phyloP scores from a whole-genome alignment of 2,888 invertebrate genomes.

The Bugula neritina region DNA sequence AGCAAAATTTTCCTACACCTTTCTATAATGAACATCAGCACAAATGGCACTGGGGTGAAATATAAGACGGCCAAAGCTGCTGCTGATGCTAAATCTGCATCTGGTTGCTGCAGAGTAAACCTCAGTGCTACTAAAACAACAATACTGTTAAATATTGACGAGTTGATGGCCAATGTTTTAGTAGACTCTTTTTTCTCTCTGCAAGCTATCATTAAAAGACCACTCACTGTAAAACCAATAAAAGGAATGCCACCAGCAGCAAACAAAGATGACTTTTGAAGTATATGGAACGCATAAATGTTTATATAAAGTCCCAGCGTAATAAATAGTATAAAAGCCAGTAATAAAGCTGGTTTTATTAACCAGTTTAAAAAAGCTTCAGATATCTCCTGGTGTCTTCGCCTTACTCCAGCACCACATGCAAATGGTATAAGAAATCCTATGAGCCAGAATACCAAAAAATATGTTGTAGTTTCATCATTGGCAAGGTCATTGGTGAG shows the following conservation, averaged over 20 bases:
- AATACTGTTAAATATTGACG: slow-evolving; percentile 46
- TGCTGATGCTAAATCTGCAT: slow-evolving; percentile 44
- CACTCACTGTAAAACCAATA: slow-evolving; percentile 40
- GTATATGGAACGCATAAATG: slow-evolving; percentile 47
- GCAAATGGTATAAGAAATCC: slow-evolving; percentile 43
- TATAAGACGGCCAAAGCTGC: slow-evolving; percentile 50
- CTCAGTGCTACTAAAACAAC: slow-evolving; percentile 45
- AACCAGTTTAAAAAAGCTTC: slow-evolving; percentile 49
- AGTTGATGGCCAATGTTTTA: slow-evolving; percentile 46
- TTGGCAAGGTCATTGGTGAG: background rate
- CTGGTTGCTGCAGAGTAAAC: slow-evolving; percentile 45
- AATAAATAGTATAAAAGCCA: slow-evolving; percentile 47
- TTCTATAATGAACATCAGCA: slow-evolving; percentile 38
- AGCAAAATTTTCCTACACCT: slow-evolving; percentile 34
- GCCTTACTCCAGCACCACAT: slow-evolving; percentile 42
- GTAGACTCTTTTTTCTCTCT: slow-evolving; percentile 39
- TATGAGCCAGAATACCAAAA: slow-evolving; percentile 39
- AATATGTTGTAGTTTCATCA: background rate
- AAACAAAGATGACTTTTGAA: slow-evolving; percentile 38
- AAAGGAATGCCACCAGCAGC: slow-evolving; percentile 41
- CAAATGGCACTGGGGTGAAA: slow-evolving; percentile 44
- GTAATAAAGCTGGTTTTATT: slow-evolving; percentile 48
- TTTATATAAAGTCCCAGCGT: slow-evolving; percentile 53
- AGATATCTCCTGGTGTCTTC: slow-evolving; percentile 41
- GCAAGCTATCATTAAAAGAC: slow-evolving; percentile 37